Percentiles rank a stretch among this genome's conserved stretches.
Conservation (phyloP, 2,888 invertebrate genomes). For the Scaptomyza tumidula region DNA sequence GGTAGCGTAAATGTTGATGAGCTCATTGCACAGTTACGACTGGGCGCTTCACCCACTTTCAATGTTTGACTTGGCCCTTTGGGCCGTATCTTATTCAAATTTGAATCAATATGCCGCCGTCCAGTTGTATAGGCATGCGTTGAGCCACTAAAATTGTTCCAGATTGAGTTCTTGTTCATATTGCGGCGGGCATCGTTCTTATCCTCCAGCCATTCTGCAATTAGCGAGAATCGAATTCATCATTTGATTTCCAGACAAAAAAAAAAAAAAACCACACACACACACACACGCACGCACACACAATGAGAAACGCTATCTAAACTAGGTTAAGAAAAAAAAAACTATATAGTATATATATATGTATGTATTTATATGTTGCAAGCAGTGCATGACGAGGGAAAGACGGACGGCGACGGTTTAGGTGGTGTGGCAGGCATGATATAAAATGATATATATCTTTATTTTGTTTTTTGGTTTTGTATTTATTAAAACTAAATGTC, state of each 20-base stretch:
- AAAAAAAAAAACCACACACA: background rate
- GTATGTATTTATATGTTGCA: background rate
- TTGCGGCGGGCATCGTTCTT: conserved; percentile 83
- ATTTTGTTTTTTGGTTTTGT: background rate
- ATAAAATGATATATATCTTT: background rate
- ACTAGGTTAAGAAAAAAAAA: conserved; percentile 1
- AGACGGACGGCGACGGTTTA: background rate
- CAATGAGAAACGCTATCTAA: conserved; percentile 20
- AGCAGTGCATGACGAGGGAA: conserved; percentile 7
- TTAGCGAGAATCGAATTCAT: conserved; percentile 18
- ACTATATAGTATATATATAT: conserved; percentile 1
- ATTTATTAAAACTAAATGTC: background rate
- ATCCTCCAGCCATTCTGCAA: conserved; percentile 86
- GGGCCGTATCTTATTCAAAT: conserved; percentile 87
- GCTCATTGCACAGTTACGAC: conserved; percentile 75
- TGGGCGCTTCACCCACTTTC: conserved; percentile 85
- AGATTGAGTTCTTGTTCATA: conserved; percentile 84
- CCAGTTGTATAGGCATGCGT: conserved; percentile 90
- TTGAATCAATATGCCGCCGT: conserved; percentile 86
- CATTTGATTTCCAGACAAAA: conserved; percentile 4
- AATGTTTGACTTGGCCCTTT: conserved; percentile 89
- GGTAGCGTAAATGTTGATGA: conserved; percentile 67
- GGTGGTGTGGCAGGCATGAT: background rate
- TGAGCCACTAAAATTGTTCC: conserved; percentile 88
- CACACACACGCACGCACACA: conserved; percentile 14